Evolutionary conservation across 2,113 vertebrate species (phyloP), one percentile per base, ranked within the genome.

Genomic region (Gnathonemus longibarbis): DNA sequence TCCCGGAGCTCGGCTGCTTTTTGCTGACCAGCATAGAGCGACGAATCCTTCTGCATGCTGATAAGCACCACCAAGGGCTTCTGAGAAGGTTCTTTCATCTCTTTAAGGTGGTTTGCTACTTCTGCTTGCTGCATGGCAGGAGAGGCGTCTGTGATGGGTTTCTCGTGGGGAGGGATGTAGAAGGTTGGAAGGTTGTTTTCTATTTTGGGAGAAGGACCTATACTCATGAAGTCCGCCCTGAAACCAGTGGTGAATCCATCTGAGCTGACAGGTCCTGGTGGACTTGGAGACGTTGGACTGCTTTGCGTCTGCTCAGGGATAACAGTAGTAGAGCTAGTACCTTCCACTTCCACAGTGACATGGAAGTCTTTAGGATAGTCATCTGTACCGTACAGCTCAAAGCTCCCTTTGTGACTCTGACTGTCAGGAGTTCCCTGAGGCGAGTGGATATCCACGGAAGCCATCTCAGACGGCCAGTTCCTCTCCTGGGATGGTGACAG

Each of bases 371-470:
- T 97, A 1, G 94, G 95, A 39, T 90, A 94, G 89, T 98, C 97
- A 11, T 98, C 97, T 92, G 92, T 94, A 91, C 92, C 96, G 35
- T 98, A 93, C 50, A 97, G 93, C 94, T 99, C 98, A 17, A 99
- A 97, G 93, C 98, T 99, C 88, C 96, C 97, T 89, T 97, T 97
- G 90, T 98, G 99, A 92, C 97, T 98, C 91, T 98, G 97, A 70
- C 97, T 99, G 91, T 99, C 98, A 0, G 98, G 97, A 13, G 97
- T 98, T 70, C 96, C 97, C 92, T 96, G 97, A 24, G 96, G 96
- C 42, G 97, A 98, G 9, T 93, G 95, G 21, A 95, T 90, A 17
- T 95, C 94, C 7, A 97, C 97, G 1, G 96, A 94, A 0, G 95
- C 89, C 53, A 98, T 90, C 92, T 99, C 98, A 0, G 95, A 87